A percentile compares a stretch with the other conserved stretches of the same genome.
phyloP scores from a whole-genome alignment of 2,797 vertebrate species.

The Pelochelys cantorii region DNA sequence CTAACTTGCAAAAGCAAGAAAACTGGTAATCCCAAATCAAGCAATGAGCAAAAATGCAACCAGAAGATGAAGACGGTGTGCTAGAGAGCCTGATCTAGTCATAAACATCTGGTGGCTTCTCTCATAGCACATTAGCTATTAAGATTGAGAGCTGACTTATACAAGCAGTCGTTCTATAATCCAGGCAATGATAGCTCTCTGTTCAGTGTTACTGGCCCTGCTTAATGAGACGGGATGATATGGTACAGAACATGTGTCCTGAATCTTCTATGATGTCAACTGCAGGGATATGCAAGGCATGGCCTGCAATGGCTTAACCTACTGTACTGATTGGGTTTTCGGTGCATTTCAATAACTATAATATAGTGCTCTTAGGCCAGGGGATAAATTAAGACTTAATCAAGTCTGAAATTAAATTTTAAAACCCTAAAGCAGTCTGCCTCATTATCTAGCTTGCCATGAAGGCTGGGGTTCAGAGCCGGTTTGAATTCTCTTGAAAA shows the following conservation, averaged over 20 bases:
- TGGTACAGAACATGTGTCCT: accelerated
- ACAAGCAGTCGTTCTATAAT: neutral
- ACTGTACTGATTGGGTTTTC: accelerated
- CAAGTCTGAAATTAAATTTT: accelerated
- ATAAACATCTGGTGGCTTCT: neutral
- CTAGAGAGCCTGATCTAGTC: accelerated
- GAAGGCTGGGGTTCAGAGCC: accelerated
- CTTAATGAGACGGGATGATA: accelerated
- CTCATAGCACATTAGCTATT: accelerated
- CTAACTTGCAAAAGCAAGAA: neutral
- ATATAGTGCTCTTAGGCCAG: accelerated
- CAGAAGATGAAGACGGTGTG: accelerated
- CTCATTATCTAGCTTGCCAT: neutral
- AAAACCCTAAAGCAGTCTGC: neutral
- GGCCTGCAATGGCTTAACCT: accelerated
- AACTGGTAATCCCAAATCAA: accelerated
- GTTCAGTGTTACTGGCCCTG: neutral
- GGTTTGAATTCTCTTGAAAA: neutral
- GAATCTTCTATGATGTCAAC: neutral
- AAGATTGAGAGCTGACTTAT: neutral
- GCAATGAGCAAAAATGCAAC: neutral
- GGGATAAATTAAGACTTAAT: neutral
- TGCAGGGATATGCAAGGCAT: neutral
- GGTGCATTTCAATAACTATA: accelerated
- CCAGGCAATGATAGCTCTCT: accelerated